These are phyloP conservation scores for Habropoda laboriosa DNA, from an alignment of 1,140 invertebrate species.

Conservation along the genomic window DNA sequence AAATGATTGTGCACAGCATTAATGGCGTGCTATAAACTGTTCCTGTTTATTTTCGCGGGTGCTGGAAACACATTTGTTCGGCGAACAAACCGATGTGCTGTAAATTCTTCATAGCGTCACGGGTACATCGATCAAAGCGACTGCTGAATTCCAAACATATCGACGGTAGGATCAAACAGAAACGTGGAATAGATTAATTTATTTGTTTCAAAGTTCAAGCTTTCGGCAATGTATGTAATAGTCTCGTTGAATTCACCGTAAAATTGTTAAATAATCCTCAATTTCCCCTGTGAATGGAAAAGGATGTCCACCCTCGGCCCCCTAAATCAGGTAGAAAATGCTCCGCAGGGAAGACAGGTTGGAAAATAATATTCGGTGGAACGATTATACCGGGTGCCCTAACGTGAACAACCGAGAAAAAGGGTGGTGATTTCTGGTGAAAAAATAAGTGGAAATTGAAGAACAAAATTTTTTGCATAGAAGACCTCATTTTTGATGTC, in stretches of 20 bases:
- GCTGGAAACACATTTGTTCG: constrained; percentile 1
- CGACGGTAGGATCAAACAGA: not conserved
- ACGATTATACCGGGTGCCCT: too few species aligned
- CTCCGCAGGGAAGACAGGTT: too few species aligned
- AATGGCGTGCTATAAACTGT: constrained; percentile 26
- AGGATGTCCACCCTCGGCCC: too few species aligned
- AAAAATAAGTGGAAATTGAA: too few species aligned
- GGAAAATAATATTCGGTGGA: too few species aligned
- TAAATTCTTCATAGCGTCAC: constrained; percentile 30
- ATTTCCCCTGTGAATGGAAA: not conserved
- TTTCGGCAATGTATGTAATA: not conserved
- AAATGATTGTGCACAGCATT: constrained; percentile 29
- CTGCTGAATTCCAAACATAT: constrained; percentile 19
- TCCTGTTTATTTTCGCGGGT: constrained; percentile 30
- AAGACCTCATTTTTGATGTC: too few species aligned
- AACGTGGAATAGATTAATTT: not conserved
- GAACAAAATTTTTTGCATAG: too few species aligned
- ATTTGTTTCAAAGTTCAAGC: not conserved
- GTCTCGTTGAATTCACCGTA: not conserved
- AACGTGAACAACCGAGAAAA: too few species aligned
- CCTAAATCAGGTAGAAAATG: too few species aligned
- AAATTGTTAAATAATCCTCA: not conserved
- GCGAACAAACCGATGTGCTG: not conserved
- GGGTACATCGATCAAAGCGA: constrained; percentile 38
- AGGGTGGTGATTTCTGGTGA: too few species aligned